Conservation (phyloP, 2,113 vertebrate species). For the cattle (Bos taurus) region ARS-UCD2.0 NC_037329.1:127391501-127392000, state of each 20-base stretch:
- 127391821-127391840: background rate
- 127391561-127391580: background rate
- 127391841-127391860: background rate
- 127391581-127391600: background rate
- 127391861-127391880: background rate
- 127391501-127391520: background rate
- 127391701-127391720: background rate
- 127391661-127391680: background rate
- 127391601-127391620: background rate
- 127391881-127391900: background rate
- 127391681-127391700: background rate
- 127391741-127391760: background rate
- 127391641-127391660: background rate
- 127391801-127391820: background rate
- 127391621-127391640: background rate
- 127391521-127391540: background rate
- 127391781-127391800: background rate
- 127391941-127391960: background rate
- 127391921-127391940: background rate
- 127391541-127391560: background rate
- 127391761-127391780: background rate
- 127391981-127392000: background rate
- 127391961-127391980: background rate
- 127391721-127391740: background rate
- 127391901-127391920: background rate